These are phyloP conservation scores for Acrocera orbiculus DNA, from an alignment of 2,888 invertebrate genomes.

Conservation along the genomic window DNA sequence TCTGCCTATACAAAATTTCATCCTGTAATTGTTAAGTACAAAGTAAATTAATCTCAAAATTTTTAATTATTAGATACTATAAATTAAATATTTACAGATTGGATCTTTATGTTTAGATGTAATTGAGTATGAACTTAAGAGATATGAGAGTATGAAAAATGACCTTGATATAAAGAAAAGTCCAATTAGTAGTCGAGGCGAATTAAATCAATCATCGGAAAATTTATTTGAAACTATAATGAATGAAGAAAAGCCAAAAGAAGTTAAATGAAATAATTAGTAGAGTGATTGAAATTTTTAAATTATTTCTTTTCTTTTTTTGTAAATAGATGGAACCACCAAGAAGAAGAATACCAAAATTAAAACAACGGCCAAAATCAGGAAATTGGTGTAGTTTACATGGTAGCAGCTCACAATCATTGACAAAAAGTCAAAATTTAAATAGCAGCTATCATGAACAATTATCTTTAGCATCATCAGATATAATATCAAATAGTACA, in stretches of 20 bases:
- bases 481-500: constrained; percentile 25
- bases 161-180: constrained; percentile 42
- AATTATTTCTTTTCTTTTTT: neutral
- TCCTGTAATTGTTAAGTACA: constrained; percentile 83
- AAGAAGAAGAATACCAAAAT: constrained; percentile 51
- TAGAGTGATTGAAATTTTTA: too few relatives aligned
- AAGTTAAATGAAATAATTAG: constrained; percentile 21
- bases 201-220: constrained; percentile 25
- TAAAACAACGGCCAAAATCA: constrained; percentile 57
- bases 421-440: constrained; percentile 40
- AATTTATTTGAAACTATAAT: constrained; percentile 30
- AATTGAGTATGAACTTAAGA: constrained; percentile 81
- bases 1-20: constrained; percentile 93
- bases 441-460: constrained; percentile 55
- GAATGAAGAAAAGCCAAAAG: constrained; percentile 32
- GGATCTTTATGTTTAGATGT: constrained; percentile 95
- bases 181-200: constrained; percentile 26
- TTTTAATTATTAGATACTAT: neutral
- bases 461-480: constrained; percentile 25
- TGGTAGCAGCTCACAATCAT: constrained; percentile 23
- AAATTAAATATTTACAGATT: constrained; percentile 37
- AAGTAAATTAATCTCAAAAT: constrained; percentile 37
- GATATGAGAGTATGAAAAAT: constrained; percentile 85
- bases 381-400: constrained; percentile 43
- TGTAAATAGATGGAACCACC: constrained; percentile 38